Base-by-base conservation (phyloP, 1,140 invertebrate species). In the Teleopsis dalmanni region DNA sequence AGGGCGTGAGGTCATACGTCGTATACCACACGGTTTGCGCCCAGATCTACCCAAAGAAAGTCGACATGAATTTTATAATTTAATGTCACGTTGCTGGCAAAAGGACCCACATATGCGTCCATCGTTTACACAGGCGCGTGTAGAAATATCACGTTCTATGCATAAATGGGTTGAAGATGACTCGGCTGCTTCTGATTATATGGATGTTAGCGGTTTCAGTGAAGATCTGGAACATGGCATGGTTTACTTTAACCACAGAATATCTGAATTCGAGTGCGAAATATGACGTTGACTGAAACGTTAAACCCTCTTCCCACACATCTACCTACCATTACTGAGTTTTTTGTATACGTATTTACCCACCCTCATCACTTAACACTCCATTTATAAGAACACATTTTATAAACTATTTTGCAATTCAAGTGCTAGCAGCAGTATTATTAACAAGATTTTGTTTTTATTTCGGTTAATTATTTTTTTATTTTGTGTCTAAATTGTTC, bases 191-290 rank as follows among this genome's bases (percentile, higher is more conserved):
- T 77, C 82, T 3, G 82, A 83, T 57, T 88, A 87, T 60, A 84
- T 88, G 46, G 85, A 88, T 58, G 72, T 88, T 18, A 84, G 86
- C 57, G 84, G 84, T 34, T 85, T 87, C 56, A 84, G 84, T 46
- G 82, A 81, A 55, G 81, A 83, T 64, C 79, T 70, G 38, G 67
- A 70, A 45, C 67, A 70, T 40, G 67, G 67, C 50, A 65, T 70
- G 50, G 62, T 70, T 22, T 70, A 70, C 53, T 70, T 70, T 45
- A 70, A 70, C 50, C 64, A 70, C 41, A 59, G 77, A 56, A 77
- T 79, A 35, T 72, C 77, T 7, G 77, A 79, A 65, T 79, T 79
- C 52, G 77, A 79, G 68, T 79, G 77, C 60, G 76, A 79, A 58
- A 79, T 79, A 69, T 78, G 62, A 75, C 65, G 57, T 54, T 65